phyloP scores from a whole-genome alignment of 2,888 invertebrate species.

The Drosophila quinaria region DNA sequence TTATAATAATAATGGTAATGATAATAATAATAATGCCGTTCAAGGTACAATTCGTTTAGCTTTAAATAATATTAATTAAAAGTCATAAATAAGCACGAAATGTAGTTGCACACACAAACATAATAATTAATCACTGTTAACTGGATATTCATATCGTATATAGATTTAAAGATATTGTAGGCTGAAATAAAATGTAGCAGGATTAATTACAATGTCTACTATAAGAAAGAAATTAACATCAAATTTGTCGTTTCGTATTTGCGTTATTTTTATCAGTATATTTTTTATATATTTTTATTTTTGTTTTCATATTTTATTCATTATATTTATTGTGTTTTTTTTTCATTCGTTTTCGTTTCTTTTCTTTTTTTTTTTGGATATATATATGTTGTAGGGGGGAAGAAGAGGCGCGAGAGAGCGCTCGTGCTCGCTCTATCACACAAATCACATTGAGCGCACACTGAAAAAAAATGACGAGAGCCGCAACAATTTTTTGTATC shows the following conservation, averaged over 20 bases:
- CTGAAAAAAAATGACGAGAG: slow-evolving; percentile 26
- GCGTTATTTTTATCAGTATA: neutral
- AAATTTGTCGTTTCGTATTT: slow-evolving; percentile 33
- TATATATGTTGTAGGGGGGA: neutral
- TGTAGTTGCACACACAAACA: slow-evolving; percentile 34
- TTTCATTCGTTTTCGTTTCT: slow-evolving; percentile 39
- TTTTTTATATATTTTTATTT: slow-evolving; percentile 7
- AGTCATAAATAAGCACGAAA: slow-evolving; percentile 55
- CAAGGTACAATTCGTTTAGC: slow-evolving; percentile 74
- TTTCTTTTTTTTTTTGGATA: too few relatives aligned
- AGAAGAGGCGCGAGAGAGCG: slow-evolving; percentile 1
- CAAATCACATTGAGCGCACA: slow-evolving; percentile 56
- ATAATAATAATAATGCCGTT: slow-evolving; percentile 64
- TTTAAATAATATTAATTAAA: slow-evolving; percentile 54
- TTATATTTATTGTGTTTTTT: slow-evolving; percentile 21
- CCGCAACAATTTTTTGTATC: slow-evolving; percentile 25
- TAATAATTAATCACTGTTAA: slow-evolving; percentile 43
- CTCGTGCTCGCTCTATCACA: slow-evolving; percentile 53
- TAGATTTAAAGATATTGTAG: slow-evolving; percentile 14
- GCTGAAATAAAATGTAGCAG: slow-evolving; percentile 22
- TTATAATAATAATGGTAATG: slow-evolving; percentile 55
- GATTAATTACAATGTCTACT: slow-evolving; percentile 25
- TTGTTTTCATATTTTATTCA: slow-evolving; percentile 20
- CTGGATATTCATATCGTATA: slow-evolving; percentile 21
- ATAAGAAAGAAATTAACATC: neutral